Percentiles rank a stretch among this genome's conserved stretches.
These are phyloP conservation scores for Polymixis lichenea DNA, from an alignment of 2,888 invertebrate genomes.

Conservation along the genomic window DNA sequence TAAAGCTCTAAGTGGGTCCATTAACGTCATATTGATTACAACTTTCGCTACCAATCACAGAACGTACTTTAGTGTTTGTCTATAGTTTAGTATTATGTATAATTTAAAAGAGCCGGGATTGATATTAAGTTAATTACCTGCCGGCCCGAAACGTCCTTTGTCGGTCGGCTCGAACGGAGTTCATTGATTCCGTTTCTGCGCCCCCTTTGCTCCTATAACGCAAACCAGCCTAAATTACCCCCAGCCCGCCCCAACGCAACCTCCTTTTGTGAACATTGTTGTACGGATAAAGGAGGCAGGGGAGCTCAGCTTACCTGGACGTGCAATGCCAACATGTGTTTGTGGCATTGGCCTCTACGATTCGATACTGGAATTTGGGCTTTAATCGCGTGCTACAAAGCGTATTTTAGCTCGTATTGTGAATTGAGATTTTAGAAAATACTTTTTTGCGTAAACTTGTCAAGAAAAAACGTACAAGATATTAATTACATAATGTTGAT, in stretches of 20 bases:
- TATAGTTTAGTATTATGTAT: constrained; percentile 73
- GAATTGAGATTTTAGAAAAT: constrained; percentile 74
- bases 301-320: constrained; percentile 77
- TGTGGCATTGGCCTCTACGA: constrained; percentile 85
- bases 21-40: constrained; percentile 37
- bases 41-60: constrained; percentile 53
- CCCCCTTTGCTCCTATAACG: constrained; percentile 83
- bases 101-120: constrained; percentile 81
- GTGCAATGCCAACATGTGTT: constrained; percentile 85
- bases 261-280: constrained; percentile 55
- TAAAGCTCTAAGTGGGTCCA: constrained; percentile 29
- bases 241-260: constrained; percentile 59
- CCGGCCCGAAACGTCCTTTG: constrained; percentile 88
- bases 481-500: constrained; percentile 67
- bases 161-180: constrained; percentile 87
- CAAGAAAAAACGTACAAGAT: constrained; percentile 61
- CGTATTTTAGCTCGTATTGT: constrained; percentile 49
- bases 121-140: constrained; percentile 90
- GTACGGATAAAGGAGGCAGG: constrained; percentile 64
- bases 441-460: constrained; percentile 71
- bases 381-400: constrained; percentile 63
- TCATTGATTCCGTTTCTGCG: constrained; percentile 89
- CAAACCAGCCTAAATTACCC: constrained; percentile 76
- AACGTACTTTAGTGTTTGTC: constrained; percentile 52
- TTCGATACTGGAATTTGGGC: constrained; percentile 73